A percentile compares a stretch with the other conserved stretches of the same genome.
Evolutionary conservation across 2,888 invertebrate genomes (phyloP).

Genomic region (Rhingia campestris): DNA sequence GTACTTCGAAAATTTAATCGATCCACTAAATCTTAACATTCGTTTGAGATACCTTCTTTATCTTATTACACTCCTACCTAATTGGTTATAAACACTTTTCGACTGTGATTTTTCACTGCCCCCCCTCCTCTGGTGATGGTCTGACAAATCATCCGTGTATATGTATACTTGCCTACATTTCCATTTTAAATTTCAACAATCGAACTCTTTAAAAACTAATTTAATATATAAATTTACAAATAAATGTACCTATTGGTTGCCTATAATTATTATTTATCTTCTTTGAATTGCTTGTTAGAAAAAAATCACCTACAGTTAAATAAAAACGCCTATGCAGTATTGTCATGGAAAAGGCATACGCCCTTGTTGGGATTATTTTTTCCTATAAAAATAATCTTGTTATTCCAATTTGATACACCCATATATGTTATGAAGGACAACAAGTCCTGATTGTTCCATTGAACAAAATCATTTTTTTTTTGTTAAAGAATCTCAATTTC

Average conservation of each 20-base stretch:
- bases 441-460: background rate
- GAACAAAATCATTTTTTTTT: background rate
- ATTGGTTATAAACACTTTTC: too few relatives aligned
- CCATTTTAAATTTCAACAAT: background rate
- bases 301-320: too few relatives aligned
- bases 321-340: background rate
- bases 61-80: too few relatives aligned
- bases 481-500: background rate
- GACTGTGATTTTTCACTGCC: too few relatives aligned
- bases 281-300: too few relatives aligned
- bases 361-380: background rate
- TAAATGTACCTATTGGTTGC: too few relatives aligned
- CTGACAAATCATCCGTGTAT: background rate
- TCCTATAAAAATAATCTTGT: background rate
- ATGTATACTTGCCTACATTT: background rate
- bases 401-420: background rate
- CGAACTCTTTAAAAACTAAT: too few relatives aligned
- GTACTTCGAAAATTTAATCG: too few relatives aligned
- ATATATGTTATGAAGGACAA: background rate
- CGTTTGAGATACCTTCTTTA: background rate
- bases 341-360: background rate
- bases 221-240: too few relatives aligned
- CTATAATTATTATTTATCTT: too few relatives aligned
- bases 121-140: too few relatives aligned
- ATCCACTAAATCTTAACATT: background rate